phyloP scores from a whole-genome alignment of 2,797 vertebrate species.

The Peromyscus melanophrys region DNA sequence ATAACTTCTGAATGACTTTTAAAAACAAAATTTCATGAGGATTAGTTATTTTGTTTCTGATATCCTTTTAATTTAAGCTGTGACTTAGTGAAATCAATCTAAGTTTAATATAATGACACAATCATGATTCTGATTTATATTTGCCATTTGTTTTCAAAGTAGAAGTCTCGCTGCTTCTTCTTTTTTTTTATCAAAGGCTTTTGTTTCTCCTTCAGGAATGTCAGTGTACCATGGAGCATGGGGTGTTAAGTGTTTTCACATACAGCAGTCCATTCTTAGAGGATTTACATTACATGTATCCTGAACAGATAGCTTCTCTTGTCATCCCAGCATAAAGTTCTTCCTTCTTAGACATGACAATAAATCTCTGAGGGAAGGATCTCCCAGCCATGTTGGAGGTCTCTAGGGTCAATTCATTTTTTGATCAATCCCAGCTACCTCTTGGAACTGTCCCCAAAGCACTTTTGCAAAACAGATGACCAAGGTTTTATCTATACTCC shows the following conservation, averaged over 20 bases:
- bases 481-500: not conserved
- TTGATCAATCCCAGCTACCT: not conserved
- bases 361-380: not conserved
- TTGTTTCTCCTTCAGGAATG: not conserved
- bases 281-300: rapidly evolving
- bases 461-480: not conserved
- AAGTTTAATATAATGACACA: not conserved
- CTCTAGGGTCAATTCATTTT: not conserved
- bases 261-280: not conserved
- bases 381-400: not conserved
- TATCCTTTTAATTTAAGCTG: not conserved
- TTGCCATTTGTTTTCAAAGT: conserved; percentile 9
- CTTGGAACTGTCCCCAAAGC: not conserved
- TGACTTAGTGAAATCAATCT: not conserved
- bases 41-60: not conserved
- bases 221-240: not conserved
- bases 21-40: not conserved
- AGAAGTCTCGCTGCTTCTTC: not conserved
- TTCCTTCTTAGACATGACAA: not conserved
- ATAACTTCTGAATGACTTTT: not conserved
- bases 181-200: not conserved
- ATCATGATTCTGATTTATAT: not conserved
- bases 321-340: not conserved
- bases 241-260: not conserved
- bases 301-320: not conserved